Base-by-base conservation (phyloP, 2,888 invertebrate genomes). In the Xestobium rufovillosum region DNA sequence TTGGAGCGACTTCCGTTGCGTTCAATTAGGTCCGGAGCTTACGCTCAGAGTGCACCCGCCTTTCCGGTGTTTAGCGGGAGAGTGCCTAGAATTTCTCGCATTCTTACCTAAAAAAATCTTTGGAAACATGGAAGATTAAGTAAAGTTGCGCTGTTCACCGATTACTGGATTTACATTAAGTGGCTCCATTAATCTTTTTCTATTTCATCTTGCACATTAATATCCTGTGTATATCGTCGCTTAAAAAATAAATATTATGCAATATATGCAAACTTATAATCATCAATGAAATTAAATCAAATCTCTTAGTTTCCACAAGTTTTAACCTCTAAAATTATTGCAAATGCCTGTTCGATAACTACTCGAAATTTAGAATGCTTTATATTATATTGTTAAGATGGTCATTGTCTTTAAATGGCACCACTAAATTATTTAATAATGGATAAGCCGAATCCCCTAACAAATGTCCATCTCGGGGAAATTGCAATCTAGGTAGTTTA, bases 391-490 rank as follows among this genome's bases (percentile, higher is more conserved):
- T 36, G 3, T 50, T 52, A 4, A 59, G 37, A 36, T 41, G 35
- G 3, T 51, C 55, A 34, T 51, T 42, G 36, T 56, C 49, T 35
- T 49, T 51, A 39, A 46, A 58, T n/a, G 54, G 57, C 10, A 51
- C 34, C 0, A 60, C 34, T 10, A 59, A 14, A 42, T 38, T 42
- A 4, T 32, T 9, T 3, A 45, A 15, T 28, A 44, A 26, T 3
- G 54, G 45, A 36, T 60, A 58, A 3, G 53, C 54, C 17, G 45
- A 42, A 41, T 54, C 51, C 16, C 53, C 50, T 10, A 54, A 12
- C n/a, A 54, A 19, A 38, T 30, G 35, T n/a, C 37, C 31, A 6
- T 27, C 16, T 4, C 35, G 29, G 19, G 40, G 16, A 10, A 26
- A 4, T 48, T 44, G 10, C 26, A 9, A 19, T 3, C 19, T 10